A percentile compares a stretch with the other conserved stretches of the same genome.
Evolutionary conservation across 2,113 vertebrate genomes (phyloP).

Genomic region (Oncorhynchus tshawytscha): DNA sequence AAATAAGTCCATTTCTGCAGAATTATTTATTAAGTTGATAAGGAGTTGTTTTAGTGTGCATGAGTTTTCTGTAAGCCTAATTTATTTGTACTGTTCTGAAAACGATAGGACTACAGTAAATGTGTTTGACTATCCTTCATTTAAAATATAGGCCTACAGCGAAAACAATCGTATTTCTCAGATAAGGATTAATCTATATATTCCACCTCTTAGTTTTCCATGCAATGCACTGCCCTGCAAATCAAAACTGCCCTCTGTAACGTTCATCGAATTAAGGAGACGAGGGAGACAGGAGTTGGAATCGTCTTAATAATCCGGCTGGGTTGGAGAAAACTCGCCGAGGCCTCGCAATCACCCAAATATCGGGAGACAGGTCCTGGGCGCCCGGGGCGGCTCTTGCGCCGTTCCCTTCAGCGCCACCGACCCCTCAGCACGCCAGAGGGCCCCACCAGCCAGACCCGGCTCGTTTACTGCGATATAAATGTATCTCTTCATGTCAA

Average conservation of each 20-base stretch:
- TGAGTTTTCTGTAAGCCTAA: no score
- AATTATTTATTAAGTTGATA: no score
- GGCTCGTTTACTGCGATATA: constrained; percentile 35
- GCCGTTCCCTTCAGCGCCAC: constrained; percentile 61
- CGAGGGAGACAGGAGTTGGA: constrained; percentile 75
- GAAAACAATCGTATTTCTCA: no score
- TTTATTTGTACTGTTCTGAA: no score
- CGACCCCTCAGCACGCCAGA: constrained; percentile 56
- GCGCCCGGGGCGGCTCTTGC: constrained; percentile 66
- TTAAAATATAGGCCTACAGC: no score
- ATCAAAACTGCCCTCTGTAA: constrained; percentile 28
- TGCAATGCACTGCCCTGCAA: constrained; percentile 26
- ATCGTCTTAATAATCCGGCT: constrained; percentile 84
- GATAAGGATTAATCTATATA: not conserved
- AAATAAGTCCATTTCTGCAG: no score
- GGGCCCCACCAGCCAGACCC: constrained; percentile 57
- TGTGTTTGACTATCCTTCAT: no score
- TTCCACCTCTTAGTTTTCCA: not conserved
- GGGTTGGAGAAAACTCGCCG: constrained; percentile 54
- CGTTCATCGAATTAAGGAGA: constrained; percentile 68
- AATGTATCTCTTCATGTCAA: constrained; percentile 28
- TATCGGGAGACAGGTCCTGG: constrained; percentile 73
- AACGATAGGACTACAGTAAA: no score
- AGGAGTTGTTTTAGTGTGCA: no score
- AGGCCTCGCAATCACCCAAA: constrained; percentile 73